These are phyloP conservation scores for Aleiodes sp. DNA, from an alignment of 1,140 invertebrate genomes.

Conservation along the genomic window DNA sequence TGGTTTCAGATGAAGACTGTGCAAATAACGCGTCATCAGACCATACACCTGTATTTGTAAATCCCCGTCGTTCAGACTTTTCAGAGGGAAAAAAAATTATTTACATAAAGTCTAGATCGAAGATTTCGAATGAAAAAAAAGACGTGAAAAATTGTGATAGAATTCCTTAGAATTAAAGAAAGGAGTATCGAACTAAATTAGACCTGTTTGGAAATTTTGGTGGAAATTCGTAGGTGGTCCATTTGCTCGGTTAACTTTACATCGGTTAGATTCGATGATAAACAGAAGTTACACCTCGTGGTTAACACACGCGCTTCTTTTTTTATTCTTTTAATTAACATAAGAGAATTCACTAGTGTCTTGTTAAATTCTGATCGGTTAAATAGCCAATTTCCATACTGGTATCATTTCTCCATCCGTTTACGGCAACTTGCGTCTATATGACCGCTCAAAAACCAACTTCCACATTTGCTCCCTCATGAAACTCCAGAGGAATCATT, in stretches of 20 bases:
- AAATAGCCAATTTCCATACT: constrained; percentile 57
- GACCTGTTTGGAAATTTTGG: neutral
- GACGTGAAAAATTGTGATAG: too few species aligned
- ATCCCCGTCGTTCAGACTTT: too few species aligned
- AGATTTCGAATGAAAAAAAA: too few species aligned
- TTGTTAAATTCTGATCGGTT: constrained; percentile 54
- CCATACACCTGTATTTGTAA: too few species aligned
- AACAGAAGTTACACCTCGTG: constrained; percentile 63
- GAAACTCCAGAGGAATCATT: constrained; percentile 35
- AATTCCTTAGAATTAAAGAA: too few species aligned
- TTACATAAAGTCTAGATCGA: too few species aligned
- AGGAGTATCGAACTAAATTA: too few species aligned
- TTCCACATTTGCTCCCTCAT: constrained; percentile 55
- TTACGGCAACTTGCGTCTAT: constrained; percentile 39
- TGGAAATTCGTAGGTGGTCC: constrained; percentile 48
- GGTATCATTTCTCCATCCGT: constrained; percentile 55
- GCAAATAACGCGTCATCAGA: too few species aligned
- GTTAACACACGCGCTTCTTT: constrained; percentile 50
- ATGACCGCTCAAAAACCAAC: neutral
- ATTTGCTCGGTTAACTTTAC: constrained; percentile 51
- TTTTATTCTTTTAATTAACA: constrained; percentile 51
- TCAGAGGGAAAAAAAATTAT: too few species aligned
- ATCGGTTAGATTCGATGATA: constrained; percentile 61
- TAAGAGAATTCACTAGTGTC: constrained; percentile 39
- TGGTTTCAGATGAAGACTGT: too few species aligned